A percentile compares a stretch with the other conserved stretches of the same genome.
phyloP scores from a whole-genome alignment of 30 jellyfish, hydroid and myxozoan species.

The Catostylus mosaicus region DNA sequence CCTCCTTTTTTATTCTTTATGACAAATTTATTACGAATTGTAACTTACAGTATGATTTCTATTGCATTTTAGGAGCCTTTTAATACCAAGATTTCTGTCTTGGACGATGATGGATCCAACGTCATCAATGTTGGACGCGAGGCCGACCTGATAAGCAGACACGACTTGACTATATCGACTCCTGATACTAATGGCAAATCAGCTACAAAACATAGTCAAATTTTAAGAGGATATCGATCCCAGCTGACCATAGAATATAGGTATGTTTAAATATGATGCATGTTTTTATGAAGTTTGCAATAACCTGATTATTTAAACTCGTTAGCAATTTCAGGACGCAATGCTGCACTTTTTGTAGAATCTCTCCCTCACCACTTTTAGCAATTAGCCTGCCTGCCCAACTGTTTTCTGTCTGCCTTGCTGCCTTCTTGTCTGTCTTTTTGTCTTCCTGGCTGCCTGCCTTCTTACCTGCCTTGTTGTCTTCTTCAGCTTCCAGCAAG shows the following conservation, averaged over 20 bases:
- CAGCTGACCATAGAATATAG: conserved; percentile 18
- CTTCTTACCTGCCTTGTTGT: neutral
- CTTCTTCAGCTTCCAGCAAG: neutral
- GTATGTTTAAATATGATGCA: neutral
- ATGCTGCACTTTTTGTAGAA: no score
- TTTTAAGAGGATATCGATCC: conserved; percentile 49
- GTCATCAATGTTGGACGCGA: conserved; percentile 16
- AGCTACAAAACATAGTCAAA: conserved; percentile 16
- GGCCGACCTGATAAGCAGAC: conserved; percentile 31
- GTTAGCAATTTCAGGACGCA: no score
- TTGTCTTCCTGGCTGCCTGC: neutral
- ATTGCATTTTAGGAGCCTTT: conserved; percentile 27
- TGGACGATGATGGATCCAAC: conserved; percentile 43
- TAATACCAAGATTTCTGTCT: conserved; percentile 3
- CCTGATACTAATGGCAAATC: conserved; percentile 8
- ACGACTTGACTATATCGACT: conserved; percentile 7
- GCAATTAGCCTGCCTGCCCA: no score
- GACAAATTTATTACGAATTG: no score
- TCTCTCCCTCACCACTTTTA: no score
- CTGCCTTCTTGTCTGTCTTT: no score
- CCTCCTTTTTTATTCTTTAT: no score
- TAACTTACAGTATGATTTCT: no score
- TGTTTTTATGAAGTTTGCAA: no score
- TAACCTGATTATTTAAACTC: no score
- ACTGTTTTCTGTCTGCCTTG: no score